phyloP scores from a whole-genome alignment of 2,113 vertebrate species.

The Pituophis catenifer region DNA sequence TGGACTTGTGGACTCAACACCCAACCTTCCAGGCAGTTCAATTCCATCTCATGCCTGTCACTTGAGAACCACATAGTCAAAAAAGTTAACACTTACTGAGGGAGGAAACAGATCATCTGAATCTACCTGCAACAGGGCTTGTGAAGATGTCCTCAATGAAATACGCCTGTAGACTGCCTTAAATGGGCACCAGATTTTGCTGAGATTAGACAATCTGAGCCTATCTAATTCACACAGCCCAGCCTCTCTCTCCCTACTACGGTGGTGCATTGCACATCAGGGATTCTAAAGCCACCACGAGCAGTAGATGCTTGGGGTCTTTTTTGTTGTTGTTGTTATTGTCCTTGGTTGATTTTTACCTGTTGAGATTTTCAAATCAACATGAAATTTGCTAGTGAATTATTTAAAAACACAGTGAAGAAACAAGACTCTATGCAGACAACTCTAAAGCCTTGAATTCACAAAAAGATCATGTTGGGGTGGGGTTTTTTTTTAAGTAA shows the following conservation, averaged over 20 bases:
- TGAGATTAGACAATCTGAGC: conserved; percentile 71
- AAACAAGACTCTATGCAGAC: conserved; percentile 75
- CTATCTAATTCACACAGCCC: conserved; percentile 45
- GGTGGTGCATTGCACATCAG: conserved; percentile 70
- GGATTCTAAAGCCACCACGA: conserved; percentile 71
- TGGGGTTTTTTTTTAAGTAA: conserved; percentile 37
- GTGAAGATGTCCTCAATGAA: background rate
- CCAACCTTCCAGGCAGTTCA: background rate
- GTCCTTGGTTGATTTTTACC: conserved; percentile 31
- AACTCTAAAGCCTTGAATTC: conserved; percentile 67
- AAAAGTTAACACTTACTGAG: background rate
- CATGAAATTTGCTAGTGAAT: conserved; percentile 63
- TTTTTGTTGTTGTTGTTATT: conserved; percentile 36
- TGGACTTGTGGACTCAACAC: background rate
- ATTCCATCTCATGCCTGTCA: background rate
- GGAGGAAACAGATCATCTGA: background rate
- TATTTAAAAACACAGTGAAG: conserved; percentile 59
- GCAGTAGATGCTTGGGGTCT: conserved; percentile 60
- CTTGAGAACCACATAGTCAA: background rate
- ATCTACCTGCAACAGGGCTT: background rate
- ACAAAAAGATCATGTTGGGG: conserved; percentile 49
- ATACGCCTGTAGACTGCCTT: conserved; percentile 54
- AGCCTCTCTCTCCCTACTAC: conserved; percentile 46
- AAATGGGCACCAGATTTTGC: conserved; percentile 63
- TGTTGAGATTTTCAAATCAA: conserved; percentile 61